phyloP scores from a whole-genome alignment of 2,797 vertebrate genomes.

The Sebastes reedi region DNA sequence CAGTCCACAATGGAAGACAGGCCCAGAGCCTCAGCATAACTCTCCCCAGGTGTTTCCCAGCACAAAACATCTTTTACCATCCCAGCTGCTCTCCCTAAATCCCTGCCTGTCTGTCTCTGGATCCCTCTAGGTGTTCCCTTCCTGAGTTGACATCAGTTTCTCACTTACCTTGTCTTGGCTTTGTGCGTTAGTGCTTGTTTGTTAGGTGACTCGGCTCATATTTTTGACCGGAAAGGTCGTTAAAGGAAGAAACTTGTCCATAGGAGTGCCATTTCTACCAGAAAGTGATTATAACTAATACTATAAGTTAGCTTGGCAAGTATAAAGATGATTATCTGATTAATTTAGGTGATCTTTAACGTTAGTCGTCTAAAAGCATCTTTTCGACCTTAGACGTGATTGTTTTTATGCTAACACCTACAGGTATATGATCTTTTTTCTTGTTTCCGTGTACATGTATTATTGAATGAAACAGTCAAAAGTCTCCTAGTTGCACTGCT shows the following conservation, averaged over 20 bases:
- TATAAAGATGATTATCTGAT: neutral
- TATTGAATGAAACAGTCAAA: neutral
- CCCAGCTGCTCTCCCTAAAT: slow-evolving; percentile 64
- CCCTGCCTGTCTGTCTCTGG: slow-evolving; percentile 37
- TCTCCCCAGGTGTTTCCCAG: slow-evolving; percentile 72
- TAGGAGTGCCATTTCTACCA: neutral
- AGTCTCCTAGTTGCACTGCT: slow-evolving; percentile 10
- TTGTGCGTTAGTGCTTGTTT: slow-evolving; percentile 2
- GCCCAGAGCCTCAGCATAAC: slow-evolving; percentile 51
- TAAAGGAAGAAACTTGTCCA: neutral
- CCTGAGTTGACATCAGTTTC: slow-evolving; percentile 24
- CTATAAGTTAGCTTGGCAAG: neutral
- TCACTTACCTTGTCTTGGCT: neutral
- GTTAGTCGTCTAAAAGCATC: neutral
- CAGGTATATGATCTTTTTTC: neutral
- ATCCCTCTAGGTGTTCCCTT: slow-evolving; percentile 22
- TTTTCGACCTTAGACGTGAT: neutral
- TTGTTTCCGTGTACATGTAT: neutral
- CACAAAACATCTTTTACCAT: slow-evolving; percentile 70
- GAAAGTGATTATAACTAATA: neutral
- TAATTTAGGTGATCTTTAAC: neutral
- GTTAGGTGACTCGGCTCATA: neutral
- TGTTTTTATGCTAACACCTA: neutral
- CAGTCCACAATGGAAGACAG: slow-evolving; percentile 57
- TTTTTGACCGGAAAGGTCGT: neutral